Evolutionary conservation across 2,888 invertebrate genomes (phyloP).

Genomic region (Epiblema foenella): DNA sequence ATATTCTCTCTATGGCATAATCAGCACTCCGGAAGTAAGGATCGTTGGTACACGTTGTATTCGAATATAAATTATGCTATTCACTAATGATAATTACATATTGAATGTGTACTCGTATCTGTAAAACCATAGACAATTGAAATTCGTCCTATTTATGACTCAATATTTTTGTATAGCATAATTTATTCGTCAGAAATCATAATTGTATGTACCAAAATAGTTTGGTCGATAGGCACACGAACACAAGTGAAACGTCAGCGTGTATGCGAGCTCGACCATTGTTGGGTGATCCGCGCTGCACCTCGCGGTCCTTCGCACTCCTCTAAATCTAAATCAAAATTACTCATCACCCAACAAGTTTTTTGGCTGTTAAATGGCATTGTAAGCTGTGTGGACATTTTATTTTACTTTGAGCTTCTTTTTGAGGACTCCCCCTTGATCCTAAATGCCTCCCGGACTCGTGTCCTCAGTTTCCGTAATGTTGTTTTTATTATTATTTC

Average conservation of each 20-base stretch:
- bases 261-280: constrained; percentile 76
- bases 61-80: constrained; percentile 3
- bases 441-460: constrained; percentile 80
- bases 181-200: not conserved
- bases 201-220: not conserved
- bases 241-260: constrained; percentile 53
- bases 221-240: constrained; percentile 11
- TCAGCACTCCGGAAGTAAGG: not conserved
- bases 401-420: constrained; percentile 75
- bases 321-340: constrained; percentile 57
- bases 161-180: not conserved
- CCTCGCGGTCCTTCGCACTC: constrained; percentile 68
- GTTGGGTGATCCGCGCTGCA: constrained; percentile 80
- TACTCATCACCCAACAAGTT: constrained; percentile 77
- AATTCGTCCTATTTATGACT: not conserved
- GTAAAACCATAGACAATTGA: not conserved
- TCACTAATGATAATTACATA: not conserved
- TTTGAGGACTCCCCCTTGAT: constrained; percentile 62
- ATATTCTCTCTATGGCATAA: not conserved
- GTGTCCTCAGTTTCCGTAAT: constrained; percentile 82
- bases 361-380: constrained; percentile 79
- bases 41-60: not conserved
- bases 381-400: constrained; percentile 80
- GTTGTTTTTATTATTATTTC: constrained; percentile 76
- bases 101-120: not conserved